A percentile compares a stretch with the other conserved stretches of the same genome.
Conservation (phyloP, 2,888 invertebrate species). For the Agrochola lychnidis region DNA sequence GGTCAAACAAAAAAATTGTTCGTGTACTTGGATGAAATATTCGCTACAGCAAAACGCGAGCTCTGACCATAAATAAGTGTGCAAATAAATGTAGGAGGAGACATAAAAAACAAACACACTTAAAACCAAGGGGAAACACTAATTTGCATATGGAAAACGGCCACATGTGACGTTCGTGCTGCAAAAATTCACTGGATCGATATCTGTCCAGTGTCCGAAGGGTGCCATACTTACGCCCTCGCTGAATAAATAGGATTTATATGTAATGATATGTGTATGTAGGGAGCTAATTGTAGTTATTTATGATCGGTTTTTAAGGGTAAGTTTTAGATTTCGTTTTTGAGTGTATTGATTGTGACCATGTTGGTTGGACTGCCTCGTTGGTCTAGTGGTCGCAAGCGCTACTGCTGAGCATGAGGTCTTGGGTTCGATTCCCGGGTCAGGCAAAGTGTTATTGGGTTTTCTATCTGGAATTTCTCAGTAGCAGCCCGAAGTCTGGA, state of each 20-base stretch:
- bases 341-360: conserved; percentile 22
- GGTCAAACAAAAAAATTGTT: conserved; percentile 12
- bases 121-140: conserved; percentile 84
- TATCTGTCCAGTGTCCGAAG: conserved; percentile 65
- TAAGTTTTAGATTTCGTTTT: conserved; percentile 29
- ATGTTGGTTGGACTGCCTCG: no score
- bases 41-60: conserved; percentile 47
- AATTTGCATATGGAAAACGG: conserved; percentile 89
- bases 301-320: conserved; percentile 51
- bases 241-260: conserved; percentile 64
- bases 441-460: no score
- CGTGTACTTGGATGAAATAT: conserved; percentile 48
- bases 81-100: conserved; percentile 69
- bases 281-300: conserved; percentile 61
- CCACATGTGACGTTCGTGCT: conserved; percentile 80
- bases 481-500: no score
- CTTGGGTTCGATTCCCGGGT: no score
- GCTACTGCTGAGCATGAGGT: no score
- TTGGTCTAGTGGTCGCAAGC: no score
- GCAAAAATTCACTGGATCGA: conserved; percentile 71
- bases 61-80: conserved; percentile 56
- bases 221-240: conserved; percentile 61
- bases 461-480: no score
- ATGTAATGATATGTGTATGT: conserved; percentile 63
- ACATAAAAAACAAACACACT: conserved; percentile 87